A percentile compares a stretch with the other conserved stretches of the same genome.
Conservation (phyloP, 2,888 invertebrate species). For the Oasisia sp. region DNA sequence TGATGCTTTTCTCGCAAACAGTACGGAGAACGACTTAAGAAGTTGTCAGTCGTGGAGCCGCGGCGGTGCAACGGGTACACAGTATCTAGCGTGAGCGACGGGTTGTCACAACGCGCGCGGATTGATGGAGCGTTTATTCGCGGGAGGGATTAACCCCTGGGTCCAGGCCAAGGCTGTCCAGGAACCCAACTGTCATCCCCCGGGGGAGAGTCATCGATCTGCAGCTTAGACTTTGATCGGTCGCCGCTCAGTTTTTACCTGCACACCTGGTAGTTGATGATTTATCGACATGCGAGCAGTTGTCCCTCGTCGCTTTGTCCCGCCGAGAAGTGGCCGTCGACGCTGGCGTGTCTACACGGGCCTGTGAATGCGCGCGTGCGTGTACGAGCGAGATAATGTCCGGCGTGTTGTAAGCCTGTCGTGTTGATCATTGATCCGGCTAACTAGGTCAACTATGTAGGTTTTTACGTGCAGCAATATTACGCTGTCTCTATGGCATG, state of each 20-base stretch:
- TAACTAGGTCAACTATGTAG: not conserved
- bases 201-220: not conserved
- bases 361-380: constrained; percentile 13
- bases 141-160: not conserved
- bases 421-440: not conserved
- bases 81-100: not conserved
- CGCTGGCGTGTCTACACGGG: not conserved
- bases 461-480: not conserved
- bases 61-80: not conserved
- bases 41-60: not conserved
- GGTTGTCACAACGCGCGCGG: not conserved
- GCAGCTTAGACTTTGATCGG: not conserved
- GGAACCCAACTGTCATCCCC: not conserved
- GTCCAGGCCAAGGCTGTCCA: constrained; percentile 3
- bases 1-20: not conserved
- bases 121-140: not conserved
- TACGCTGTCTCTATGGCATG: not conserved
- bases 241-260: not conserved
- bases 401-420: not conserved
- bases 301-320: not conserved
- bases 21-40: not conserved
- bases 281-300: constrained; percentile 8
- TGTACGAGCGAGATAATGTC: constrained; percentile 17
- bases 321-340: not conserved
- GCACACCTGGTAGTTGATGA: not conserved